phyloP scores from a whole-genome alignment of 2,888 invertebrate genomes.

The Siphlonurus alternatus region DNA sequence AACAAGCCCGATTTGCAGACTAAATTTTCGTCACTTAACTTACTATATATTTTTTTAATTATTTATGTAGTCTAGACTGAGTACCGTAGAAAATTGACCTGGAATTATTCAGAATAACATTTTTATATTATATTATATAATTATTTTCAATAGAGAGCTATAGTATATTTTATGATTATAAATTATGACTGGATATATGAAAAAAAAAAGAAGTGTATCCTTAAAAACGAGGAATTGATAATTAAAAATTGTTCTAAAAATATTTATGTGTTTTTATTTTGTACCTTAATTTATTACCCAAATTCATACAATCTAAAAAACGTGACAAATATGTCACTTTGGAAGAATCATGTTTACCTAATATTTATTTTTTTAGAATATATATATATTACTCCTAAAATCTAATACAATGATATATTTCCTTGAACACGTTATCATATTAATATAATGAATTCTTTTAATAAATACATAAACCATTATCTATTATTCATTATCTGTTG shows the following conservation, averaged over 20 bases:
- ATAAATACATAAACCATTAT: too few relatives aligned
- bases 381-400: too few relatives aligned
- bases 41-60: not conserved
- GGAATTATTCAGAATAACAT: not conserved
- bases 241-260: not conserved
- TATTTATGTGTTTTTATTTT: not conserved
- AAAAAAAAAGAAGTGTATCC: not conserved
- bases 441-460: too few relatives aligned
- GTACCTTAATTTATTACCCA: too few relatives aligned
- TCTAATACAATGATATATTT: too few relatives aligned
- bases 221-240: not conserved
- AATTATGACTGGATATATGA: not conserved
- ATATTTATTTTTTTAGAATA: too few relatives aligned
- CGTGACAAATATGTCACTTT: too few relatives aligned
- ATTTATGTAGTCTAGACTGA: slow-evolving; percentile 1
- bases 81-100: not conserved
- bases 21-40: not conserved
- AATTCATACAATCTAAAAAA: too few relatives aligned
- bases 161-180: not conserved
- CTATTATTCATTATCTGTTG: too few relatives aligned
- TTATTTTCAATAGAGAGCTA: not conserved
- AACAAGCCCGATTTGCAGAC: too few relatives aligned
- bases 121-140: not conserved
- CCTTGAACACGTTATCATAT: too few relatives aligned
- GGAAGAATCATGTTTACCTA: too few relatives aligned